Evolutionary conservation across 2,113 vertebrate species (phyloP), one percentile per base, ranked within the genome.

Genomic region (Pyxicephalus adspersus): DNA sequence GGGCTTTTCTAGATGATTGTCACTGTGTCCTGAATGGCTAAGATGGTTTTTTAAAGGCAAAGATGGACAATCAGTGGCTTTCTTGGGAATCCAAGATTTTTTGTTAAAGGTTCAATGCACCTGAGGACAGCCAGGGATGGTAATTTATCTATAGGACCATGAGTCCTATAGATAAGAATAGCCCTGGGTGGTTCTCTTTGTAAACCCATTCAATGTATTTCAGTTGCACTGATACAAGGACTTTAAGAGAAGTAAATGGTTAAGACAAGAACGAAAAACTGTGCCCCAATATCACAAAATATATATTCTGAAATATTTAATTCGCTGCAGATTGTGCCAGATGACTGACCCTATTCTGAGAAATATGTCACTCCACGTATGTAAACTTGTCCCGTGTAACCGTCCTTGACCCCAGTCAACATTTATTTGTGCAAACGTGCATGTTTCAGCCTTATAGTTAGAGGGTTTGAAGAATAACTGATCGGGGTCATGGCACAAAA

Each of bases 341-440:
- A 25, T n/a, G 68, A 65, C 79, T 74, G 79, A 81, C 79, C 79
- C 70, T 45, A 64, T 57, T 65, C 28, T 23, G 25, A 60, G 74
- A 54, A 54, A 73, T 54, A 55, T 81, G 68, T 55, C 79, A 74
- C 60, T 29, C 67, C 79, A 81, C 50, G 57, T 74, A 74, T 81
- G 79, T 74, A 74, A 57, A 74, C 65, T 57, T 45, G 70, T 25
- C n/a, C 55, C 57, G 79, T 65, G 70, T 45, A 60, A 57, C 70
- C 57, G 79, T 74, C 79, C 79, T 81, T 81, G 79, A 81, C 79
- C 79, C 31, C 50, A 81, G 79, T 81, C 79, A 81, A 73, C 79
- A 65, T 81, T 81, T 81, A 81, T 81, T 81, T 81, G 79, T 81
- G 79, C 79, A 66, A 74, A 81, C 70, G 70, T 57, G 60, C 34